Conservation (phyloP, 1,140 invertebrate genomes). For the Cyclargus thomasi region DNA sequence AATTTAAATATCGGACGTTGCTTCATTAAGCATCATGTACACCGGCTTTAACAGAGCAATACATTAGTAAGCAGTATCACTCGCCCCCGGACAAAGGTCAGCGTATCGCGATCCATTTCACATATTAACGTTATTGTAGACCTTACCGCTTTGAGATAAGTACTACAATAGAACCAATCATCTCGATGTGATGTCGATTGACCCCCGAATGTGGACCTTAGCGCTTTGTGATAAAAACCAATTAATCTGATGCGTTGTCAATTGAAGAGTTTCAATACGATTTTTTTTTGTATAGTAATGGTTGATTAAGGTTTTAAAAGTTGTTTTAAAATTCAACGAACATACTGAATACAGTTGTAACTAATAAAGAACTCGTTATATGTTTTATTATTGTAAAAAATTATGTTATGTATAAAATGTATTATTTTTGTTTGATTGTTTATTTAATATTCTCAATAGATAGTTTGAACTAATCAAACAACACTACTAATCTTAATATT, state of each 20-base stretch:
- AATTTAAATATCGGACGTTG: background rate
- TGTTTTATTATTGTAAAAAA: too few relatives aligned
- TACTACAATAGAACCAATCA: slow-evolving; percentile 19
- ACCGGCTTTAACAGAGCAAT: slow-evolving; percentile 20
- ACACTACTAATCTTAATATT: too few relatives aligned
- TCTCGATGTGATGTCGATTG: slow-evolving; percentile 17
- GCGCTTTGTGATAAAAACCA: background rate
- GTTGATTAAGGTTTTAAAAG: background rate
- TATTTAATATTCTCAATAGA: too few relatives aligned
- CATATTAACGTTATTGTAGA: slow-evolving; percentile 23
- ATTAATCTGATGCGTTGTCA: background rate
- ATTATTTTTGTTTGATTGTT: too few relatives aligned
- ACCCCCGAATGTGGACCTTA: background rate
- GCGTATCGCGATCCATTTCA: slow-evolving; percentile 22
- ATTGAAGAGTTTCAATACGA: background rate
- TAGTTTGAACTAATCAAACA: too few relatives aligned
- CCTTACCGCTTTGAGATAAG: slow-evolving; percentile 19
- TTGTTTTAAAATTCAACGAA: background rate
- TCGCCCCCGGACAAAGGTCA: slow-evolving; percentile 27
- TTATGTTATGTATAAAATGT: too few relatives aligned
- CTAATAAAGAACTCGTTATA: too few relatives aligned
- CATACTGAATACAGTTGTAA: too few relatives aligned
- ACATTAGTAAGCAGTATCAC: slow-evolving; percentile 24
- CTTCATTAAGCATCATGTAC: slow-evolving; percentile 22
- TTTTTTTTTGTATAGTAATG: background rate